Percentiles rank a stretch among this genome's conserved stretches.
Evolutionary conservation across 2,797 vertebrate species (phyloP).

Genomic region (Labeo calbasu): DNA sequence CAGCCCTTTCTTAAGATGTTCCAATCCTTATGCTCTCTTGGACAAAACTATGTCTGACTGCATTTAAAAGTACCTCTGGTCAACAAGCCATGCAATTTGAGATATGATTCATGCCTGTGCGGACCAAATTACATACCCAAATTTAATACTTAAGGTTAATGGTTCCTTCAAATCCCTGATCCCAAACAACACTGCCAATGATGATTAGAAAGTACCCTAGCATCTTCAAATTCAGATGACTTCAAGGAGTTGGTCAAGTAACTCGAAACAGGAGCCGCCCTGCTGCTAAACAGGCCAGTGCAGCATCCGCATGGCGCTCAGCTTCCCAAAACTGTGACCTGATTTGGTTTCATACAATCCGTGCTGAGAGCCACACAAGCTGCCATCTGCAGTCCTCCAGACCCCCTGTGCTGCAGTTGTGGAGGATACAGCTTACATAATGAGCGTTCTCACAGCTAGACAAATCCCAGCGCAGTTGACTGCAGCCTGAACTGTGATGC

Average conservation of each 20-base stretch:
- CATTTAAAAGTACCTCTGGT: too few relatives aligned
- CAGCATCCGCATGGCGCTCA: conserved; percentile 28
- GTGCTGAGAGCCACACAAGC: conserved; percentile 7
- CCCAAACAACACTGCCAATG: too few relatives aligned
- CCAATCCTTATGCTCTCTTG: too few relatives aligned
- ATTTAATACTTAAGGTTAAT: too few relatives aligned
- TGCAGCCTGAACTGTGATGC: conserved; percentile 33
- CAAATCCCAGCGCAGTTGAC: conserved; percentile 17
- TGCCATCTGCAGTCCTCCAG: conserved; percentile 42
- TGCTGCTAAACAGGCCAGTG: conserved; percentile 29
- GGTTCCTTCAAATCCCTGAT: too few relatives aligned
- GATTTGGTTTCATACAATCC: conserved; percentile 21
- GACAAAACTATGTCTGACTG: too few relatives aligned
- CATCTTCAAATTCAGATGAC: too few relatives aligned
- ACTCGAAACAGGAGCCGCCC: conserved; percentile 10
- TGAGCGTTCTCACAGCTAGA: conserved; percentile 17
- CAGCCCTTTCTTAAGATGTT: too few relatives aligned
- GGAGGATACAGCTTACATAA: conserved; percentile 59
- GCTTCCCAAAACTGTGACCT: conserved; percentile 43
- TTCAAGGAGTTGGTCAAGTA: not conserved
- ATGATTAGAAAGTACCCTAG: too few relatives aligned
- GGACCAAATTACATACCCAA: too few relatives aligned
- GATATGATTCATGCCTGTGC: too few relatives aligned
- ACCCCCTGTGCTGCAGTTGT: conserved; percentile 44
- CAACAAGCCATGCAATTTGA: too few relatives aligned